These are phyloP conservation scores for Arrhopalites spinosus DNA, from an alignment of 2,888 invertebrate genomes.

Conservation along the genomic window DNA sequence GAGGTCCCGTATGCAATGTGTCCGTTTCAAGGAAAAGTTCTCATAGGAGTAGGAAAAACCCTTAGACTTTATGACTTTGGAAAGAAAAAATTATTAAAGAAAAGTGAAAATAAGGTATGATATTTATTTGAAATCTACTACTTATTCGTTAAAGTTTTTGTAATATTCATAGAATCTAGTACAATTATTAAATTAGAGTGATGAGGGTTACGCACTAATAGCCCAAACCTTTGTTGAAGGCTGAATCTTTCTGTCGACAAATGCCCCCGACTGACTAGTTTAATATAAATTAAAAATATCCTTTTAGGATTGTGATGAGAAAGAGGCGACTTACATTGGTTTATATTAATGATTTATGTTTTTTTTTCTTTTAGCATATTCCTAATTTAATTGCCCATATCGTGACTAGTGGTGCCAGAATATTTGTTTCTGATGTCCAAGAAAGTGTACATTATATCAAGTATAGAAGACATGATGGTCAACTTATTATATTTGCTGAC, in stretches of 20 bases:
- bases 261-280: conserved; percentile 43
- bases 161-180: neutral
- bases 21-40: conserved; percentile 85
- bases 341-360: neutral
- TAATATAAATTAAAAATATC: neutral
- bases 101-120: conserved; percentile 90
- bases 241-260: conserved; percentile 39
- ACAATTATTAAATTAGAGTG: conserved; percentile 27
- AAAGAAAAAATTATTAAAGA: conserved; percentile 91
- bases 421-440: conserved; percentile 93
- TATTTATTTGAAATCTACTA: neutral
- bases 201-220: conserved; percentile 40
- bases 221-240: conserved; percentile 8
- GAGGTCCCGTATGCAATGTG: conserved; percentile 89
- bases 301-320: neutral
- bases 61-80: conserved; percentile 94
- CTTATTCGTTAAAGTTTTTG: conserved; percentile 23
- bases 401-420: conserved; percentile 90
- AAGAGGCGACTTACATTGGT: neutral
- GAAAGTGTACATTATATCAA: conserved; percentile 96
- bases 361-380: conserved; percentile 71
- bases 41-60: conserved; percentile 91
- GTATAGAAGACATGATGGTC: conserved; percentile 94
- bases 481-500: conserved; percentile 96
- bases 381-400: conserved; percentile 93